These are phyloP conservation scores for Castor canadensis DNA, from an alignment of 2,113 vertebrate genomes.

Conservation along the genomic window DNA sequence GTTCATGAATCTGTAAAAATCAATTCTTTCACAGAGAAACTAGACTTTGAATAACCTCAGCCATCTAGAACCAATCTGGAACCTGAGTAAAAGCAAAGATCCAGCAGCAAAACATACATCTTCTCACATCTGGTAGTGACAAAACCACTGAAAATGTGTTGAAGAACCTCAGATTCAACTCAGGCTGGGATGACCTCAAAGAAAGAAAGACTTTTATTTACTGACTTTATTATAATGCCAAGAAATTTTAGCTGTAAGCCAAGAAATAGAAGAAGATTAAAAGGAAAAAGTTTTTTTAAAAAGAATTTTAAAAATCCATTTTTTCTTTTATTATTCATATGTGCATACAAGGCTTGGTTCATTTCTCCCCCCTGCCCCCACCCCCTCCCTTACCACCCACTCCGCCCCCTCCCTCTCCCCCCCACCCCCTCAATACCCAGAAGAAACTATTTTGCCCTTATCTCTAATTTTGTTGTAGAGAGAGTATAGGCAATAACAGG, in stretches of 20 bases:
- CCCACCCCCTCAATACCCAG: no score
- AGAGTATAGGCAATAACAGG: no score
- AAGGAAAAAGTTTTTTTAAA: slow-evolving; percentile 16
- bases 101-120: not conserved
- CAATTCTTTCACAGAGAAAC: not conserved
- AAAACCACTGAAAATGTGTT: not conserved
- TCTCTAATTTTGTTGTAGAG: no score
- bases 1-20: not conserved
- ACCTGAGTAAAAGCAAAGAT: not conserved
- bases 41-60: not conserved
- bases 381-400: no score
- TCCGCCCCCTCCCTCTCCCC: no score
- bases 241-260: not conserved
- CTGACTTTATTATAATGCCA: not conserved
- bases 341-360: no score
- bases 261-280: not conserved
- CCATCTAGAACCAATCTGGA: not conserved
- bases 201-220: not conserved
- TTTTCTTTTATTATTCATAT: no score
- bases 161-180: not conserved
- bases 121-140: not conserved
- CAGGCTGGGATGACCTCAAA: not conserved
- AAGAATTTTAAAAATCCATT: slow-evolving; percentile 27
- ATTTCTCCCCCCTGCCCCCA: no score
- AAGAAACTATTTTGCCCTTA: no score